phyloP scores from a whole-genome alignment of 2,797 vertebrate species.

The Podarcis siculus region DNA sequence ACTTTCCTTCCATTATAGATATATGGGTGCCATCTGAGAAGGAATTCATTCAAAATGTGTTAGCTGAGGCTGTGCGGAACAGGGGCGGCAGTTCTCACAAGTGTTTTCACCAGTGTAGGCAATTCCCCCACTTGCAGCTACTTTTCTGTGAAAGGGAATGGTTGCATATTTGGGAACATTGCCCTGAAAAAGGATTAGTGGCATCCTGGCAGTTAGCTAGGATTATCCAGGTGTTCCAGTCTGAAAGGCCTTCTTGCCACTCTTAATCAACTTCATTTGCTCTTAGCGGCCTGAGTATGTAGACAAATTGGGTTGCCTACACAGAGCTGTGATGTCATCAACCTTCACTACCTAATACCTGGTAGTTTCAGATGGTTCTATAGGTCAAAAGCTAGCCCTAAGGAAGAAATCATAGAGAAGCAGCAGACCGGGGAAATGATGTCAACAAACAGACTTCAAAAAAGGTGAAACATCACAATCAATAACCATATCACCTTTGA shows the following conservation, averaged over 20 bases:
- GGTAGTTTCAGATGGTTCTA: neutral
- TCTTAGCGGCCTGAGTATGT: too few relatives aligned
- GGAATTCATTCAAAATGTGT: neutral
- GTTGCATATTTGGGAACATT: too few relatives aligned
- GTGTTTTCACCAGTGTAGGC: neutral
- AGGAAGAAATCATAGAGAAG: neutral
- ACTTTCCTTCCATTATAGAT: neutral
- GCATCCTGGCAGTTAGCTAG: too few relatives aligned
- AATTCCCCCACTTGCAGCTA: too few relatives aligned
- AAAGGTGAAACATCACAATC: slow-evolving; percentile 12
- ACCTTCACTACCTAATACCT: neutral
- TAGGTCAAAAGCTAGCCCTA: neutral
- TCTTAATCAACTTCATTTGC: too few relatives aligned
- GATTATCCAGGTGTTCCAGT: too few relatives aligned
- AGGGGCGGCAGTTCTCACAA: neutral
- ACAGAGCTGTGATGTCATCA: neutral
- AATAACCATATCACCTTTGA: slow-evolving; percentile 14
- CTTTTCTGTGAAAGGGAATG: too few relatives aligned
- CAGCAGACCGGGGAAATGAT: neutral
- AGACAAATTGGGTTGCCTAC: neutral
- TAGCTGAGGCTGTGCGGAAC: neutral
- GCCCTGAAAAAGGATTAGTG: too few relatives aligned
- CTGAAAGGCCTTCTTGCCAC: too few relatives aligned
- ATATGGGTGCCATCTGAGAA: neutral
- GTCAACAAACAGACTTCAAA: neutral